These are phyloP conservation scores for Eudorcas thomsonii DNA, from an alignment of 2,113 vertebrate genomes.

Conservation along the genomic window DNA sequence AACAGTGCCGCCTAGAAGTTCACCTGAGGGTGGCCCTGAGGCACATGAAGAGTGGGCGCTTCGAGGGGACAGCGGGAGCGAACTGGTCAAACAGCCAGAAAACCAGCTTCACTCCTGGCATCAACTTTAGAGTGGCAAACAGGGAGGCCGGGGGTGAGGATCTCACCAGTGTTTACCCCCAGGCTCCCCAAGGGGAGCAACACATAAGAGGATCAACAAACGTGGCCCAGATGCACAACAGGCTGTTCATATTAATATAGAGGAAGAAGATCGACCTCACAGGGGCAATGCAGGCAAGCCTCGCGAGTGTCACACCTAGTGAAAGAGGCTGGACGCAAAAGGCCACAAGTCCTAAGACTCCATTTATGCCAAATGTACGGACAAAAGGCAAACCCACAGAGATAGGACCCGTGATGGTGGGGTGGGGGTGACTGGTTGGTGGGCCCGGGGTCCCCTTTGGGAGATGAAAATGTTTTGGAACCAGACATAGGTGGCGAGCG, in stretches of 20 bases:
- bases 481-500: rapidly evolving
- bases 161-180: rapidly evolving
- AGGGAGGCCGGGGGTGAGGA: rapidly evolving
- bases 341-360: rapidly evolving
- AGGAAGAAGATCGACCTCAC: rapidly evolving
- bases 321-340: rapidly evolving
- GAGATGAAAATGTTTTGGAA: not conserved
- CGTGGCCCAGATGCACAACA: rapidly evolving
- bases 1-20: rapidly evolving
- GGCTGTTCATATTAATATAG: no score
- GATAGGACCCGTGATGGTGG: rapidly evolving
- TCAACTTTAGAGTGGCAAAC: rapidly evolving
- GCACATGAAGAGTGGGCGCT: rapidly evolving
- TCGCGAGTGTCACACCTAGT: rapidly evolving
- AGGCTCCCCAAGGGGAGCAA: not conserved
- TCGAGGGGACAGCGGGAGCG: rapidly evolving
- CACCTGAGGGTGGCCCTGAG: not conserved
- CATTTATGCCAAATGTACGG: rapidly evolving
- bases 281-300: rapidly evolving
- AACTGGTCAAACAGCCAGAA: not conserved
- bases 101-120: rapidly evolving
- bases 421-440: rapidly evolving
- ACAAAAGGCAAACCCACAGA: not conserved
- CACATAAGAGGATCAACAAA: rapidly evolving
- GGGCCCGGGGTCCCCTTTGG: rapidly evolving